Conservation (phyloP, 2,113 vertebrate genomes). For the Coreoperca whiteheadi region DNA sequence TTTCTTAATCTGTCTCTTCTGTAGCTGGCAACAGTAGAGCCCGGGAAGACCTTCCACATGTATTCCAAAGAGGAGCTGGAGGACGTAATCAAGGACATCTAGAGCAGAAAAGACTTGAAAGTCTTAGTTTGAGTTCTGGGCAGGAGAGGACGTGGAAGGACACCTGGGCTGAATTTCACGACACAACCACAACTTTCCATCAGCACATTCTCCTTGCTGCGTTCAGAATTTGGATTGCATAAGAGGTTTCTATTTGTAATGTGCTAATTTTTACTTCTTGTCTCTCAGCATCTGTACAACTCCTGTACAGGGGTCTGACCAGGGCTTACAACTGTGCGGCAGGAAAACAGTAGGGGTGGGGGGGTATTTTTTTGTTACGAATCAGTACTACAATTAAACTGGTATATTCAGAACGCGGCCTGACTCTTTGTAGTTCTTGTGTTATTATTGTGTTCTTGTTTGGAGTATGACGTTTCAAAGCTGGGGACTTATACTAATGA, state of each 20-base stretch:
- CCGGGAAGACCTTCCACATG: constrained; percentile 98
- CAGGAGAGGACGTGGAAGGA: constrained; percentile 26
- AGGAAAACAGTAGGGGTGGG: constrained; percentile 50
- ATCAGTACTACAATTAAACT: constrained; percentile 82
- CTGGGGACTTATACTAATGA: background rate
- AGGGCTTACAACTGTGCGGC: constrained; percentile 58
- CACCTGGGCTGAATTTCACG: constrained; percentile 55
- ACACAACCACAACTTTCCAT: constrained; percentile 66
- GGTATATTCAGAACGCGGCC: constrained; percentile 75
- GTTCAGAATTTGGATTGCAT: constrained; percentile 60
- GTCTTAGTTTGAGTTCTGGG: constrained; percentile 44
- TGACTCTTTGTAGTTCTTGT: constrained; percentile 6
- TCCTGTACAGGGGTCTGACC: constrained; percentile 71
- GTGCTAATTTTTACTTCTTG: constrained; percentile 61
- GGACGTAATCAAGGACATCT: constrained; percentile 98
- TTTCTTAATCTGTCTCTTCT: constrained; percentile 54
- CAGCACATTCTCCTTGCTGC: constrained; percentile 63
- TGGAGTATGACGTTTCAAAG: background rate
- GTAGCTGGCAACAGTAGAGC: constrained; percentile 95
- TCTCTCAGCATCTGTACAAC: constrained; percentile 73
- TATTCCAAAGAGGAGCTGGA: constrained; percentile 98
- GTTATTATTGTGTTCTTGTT: background rate
- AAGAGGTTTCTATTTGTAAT: constrained; percentile 72
- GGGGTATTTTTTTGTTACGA: constrained; percentile 80
- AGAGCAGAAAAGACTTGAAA: constrained; percentile 65